These are phyloP conservation scores for Microcaecilia unicolor DNA, from an alignment of 2,797 vertebrate genomes.

Conservation along the genomic window DNA sequence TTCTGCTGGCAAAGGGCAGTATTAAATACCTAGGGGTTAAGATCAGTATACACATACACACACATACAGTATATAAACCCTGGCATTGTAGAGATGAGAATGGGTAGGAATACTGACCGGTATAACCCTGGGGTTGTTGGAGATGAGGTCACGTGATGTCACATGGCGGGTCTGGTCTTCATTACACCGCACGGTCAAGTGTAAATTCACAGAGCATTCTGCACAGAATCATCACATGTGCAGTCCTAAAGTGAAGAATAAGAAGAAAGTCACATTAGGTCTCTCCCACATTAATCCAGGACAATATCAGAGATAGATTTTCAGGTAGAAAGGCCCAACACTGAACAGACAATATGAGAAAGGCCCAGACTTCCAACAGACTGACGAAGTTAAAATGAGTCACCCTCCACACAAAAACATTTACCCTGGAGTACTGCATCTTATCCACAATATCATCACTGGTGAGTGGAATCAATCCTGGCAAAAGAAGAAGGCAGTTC, in stretches of 20 bases:
- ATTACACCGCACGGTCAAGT: slow-evolving; percentile 82
- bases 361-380: too few relatives aligned
- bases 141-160: slow-evolving; percentile 87
- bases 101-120: slow-evolving; percentile 73
- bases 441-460: slow-evolving; percentile 97
- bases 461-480: slow-evolving; percentile 90
- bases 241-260: slow-evolving; percentile 73
- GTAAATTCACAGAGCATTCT: slow-evolving; percentile 95
- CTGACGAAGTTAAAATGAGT: too few relatives aligned
- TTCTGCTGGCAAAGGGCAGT: too few relatives aligned
- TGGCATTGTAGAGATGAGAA: too few relatives aligned
- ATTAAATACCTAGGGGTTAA: too few relatives aligned
- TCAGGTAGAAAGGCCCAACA: too few relatives aligned
- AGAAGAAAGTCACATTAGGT: not conserved
- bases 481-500: slow-evolving; percentile 1
- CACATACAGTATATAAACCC: too few relatives aligned
- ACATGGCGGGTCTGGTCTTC: slow-evolving; percentile 95
- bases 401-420: too few relatives aligned
- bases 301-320: too few relatives aligned
- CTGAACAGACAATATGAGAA: too few relatives aligned
- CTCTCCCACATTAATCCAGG: fast-evolving
- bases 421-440: slow-evolving; percentile 89
- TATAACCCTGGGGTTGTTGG: slow-evolving; percentile 89
- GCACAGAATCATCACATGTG: slow-evolving; percentile 94
- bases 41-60: too few relatives aligned